Percentiles rank a stretch among this genome's conserved stretches.
phyloP scores from a whole-genome alignment of 2,113 vertebrate species.

The Empidonax alnorum region DNA sequence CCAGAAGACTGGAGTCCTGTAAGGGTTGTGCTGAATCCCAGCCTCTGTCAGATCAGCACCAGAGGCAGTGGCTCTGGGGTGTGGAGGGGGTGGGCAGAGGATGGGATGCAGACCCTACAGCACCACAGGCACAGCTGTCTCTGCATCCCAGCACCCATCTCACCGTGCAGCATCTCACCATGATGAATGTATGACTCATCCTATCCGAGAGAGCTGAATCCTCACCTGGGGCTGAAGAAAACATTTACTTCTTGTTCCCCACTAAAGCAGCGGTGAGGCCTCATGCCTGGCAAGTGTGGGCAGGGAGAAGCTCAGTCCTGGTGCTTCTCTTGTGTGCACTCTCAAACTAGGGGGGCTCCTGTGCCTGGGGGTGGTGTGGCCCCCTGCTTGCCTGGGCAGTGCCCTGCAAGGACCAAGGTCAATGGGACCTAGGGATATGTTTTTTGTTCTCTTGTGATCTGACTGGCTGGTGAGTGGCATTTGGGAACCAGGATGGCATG shows the following conservation, averaged over 20 bases:
- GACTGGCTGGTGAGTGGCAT: not conserved
- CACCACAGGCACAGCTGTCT: not conserved
- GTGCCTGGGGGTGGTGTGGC: not conserved
- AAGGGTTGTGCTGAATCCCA: not conserved
- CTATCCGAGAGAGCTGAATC: not conserved
- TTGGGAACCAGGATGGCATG: not conserved
- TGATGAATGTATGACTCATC: not conserved
- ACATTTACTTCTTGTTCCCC: not conserved
- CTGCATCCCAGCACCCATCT: not conserved
- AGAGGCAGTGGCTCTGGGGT: not conserved
- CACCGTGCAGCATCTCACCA: accelerated
- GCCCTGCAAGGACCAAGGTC: not conserved
- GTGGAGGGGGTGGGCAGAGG: not conserved
- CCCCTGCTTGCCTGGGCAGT: not conserved
- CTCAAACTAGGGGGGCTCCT: accelerated
- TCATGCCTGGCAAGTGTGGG: not conserved
- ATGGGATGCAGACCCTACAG: accelerated
- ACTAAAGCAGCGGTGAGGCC: not conserved
- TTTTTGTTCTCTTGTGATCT: not conserved
- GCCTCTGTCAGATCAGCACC: accelerated
- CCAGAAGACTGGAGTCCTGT: not conserved
- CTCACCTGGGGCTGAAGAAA: not conserved
- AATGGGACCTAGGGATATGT: not conserved
- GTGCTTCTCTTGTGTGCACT: not conserved
- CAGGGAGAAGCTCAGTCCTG: not conserved